phyloP scores from a whole-genome alignment of 2,888 invertebrate species.

The Eupsilia transversa region DNA sequence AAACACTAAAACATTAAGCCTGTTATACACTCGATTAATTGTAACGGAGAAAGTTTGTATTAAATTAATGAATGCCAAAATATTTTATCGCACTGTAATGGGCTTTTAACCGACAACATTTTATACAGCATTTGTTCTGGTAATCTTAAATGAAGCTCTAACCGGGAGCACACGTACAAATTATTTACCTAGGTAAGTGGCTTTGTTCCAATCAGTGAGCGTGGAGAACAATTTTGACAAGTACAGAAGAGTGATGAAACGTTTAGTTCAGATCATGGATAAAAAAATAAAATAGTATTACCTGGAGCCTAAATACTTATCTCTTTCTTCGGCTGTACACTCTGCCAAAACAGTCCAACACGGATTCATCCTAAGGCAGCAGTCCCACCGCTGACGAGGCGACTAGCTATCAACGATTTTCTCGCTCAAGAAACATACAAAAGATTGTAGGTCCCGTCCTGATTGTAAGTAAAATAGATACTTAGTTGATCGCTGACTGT shows the following conservation, averaged over 20 bases:
- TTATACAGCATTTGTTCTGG: not conserved
- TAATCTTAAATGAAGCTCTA: not conserved
- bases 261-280: not conserved
- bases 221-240: not conserved
- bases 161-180: not conserved
- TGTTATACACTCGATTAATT: conserved; percentile 62
- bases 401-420: too few relatives aligned
- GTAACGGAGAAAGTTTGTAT: conserved; percentile 51
- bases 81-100: conserved; percentile 45
- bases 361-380: not conserved
- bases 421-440: not conserved
- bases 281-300: not conserved
- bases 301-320: not conserved
- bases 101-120: conserved; percentile 30
- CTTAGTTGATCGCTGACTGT: not conserved
- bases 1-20: conserved; percentile 61
- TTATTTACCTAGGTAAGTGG: not conserved
- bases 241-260: not conserved
- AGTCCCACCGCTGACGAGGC: not conserved
- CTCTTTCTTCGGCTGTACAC: not conserved
- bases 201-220: not conserved
- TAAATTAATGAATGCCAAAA: conserved; percentile 44
- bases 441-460: not conserved
- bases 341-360: not conserved
- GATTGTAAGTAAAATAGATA: not conserved